phyloP scores from a whole-genome alignment of 2,888 invertebrate genomes.

The Zaprionus obscuricornis region DNA sequence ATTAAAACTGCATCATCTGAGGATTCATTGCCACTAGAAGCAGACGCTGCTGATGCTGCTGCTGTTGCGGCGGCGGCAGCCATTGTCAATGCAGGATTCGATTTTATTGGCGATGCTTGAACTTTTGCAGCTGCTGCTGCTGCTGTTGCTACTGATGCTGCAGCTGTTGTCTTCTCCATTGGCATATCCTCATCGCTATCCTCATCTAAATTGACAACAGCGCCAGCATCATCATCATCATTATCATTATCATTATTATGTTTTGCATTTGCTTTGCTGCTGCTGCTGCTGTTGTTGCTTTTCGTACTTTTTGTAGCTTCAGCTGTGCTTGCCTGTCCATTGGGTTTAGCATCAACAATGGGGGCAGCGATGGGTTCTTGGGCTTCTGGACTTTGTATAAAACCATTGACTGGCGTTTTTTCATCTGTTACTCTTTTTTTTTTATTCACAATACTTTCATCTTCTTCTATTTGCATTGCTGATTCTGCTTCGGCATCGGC shows the following conservation, averaged over 20 bases:
- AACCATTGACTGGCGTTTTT: slow-evolving; percentile 56
- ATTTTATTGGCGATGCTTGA: slow-evolving; percentile 25
- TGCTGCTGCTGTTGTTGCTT: slow-evolving; percentile 18
- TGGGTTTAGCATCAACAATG: slow-evolving; percentile 29
- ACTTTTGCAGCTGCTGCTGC: slow-evolving; percentile 4
- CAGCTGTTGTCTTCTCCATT: slow-evolving; percentile 23
- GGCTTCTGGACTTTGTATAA: slow-evolving; percentile 41
- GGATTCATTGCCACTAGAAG: slow-evolving; percentile 58
- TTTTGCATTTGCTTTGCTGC: too few relatives aligned
- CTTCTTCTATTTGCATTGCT: slow-evolving; percentile 40
- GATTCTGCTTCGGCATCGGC: slow-evolving; percentile 38
- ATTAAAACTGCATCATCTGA: slow-evolving; percentile 82
- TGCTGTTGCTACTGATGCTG: slow-evolving; percentile 9
- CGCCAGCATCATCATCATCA: slow-evolving; percentile 11
- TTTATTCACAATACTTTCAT: slow-evolving; percentile 22
- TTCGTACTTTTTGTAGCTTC: slow-evolving; percentile 22
- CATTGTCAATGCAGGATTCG: background rate
- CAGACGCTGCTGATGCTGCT: background rate
- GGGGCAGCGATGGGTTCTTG: slow-evolving; percentile 19
- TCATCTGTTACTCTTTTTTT: too few relatives aligned
- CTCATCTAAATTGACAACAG: slow-evolving; percentile 76
- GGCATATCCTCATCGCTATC: slow-evolving; percentile 78
- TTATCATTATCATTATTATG: too few relatives aligned
- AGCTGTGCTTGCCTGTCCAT: slow-evolving; percentile 60
- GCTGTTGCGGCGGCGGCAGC: slow-evolving; percentile 6